phyloP scores from a whole-genome alignment of 2,888 invertebrate species.

The Lithodes maja region DNA sequence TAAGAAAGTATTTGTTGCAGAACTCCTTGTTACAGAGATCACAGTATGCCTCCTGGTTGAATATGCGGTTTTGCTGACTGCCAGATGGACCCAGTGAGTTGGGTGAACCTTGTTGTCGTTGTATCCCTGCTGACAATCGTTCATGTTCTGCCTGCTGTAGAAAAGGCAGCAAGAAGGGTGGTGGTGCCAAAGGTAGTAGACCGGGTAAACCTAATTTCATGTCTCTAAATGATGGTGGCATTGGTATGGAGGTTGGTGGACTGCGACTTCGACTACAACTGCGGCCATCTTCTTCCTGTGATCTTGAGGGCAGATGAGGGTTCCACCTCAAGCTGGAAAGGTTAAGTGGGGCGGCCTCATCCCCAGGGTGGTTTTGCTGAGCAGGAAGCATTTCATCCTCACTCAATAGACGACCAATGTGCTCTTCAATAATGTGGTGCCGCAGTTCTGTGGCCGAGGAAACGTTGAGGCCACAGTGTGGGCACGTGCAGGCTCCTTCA shows the following conservation, averaged over 20 bases:
- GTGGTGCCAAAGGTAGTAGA: slow-evolving; percentile 64
- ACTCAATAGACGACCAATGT: slow-evolving; percentile 63
- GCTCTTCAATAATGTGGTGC: slow-evolving; percentile 66
- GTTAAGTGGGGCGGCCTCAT: slow-evolving; percentile 61
- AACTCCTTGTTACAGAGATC: slow-evolving; percentile 85
- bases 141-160: slow-evolving; percentile 59
- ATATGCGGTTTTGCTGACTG: slow-evolving; percentile 62
- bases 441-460: slow-evolving; percentile 51
- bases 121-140: slow-evolving; percentile 25
- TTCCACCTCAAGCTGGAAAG: slow-evolving; percentile 68
- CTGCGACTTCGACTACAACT: slow-evolving; percentile 33
- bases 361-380: slow-evolving; percentile 41
- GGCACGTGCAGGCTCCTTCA: slow-evolving; percentile 51
- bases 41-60: slow-evolving; percentile 77
- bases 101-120: slow-evolving; percentile 27
- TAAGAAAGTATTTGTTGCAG: slow-evolving; percentile 83
- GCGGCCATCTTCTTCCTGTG: slow-evolving; percentile 13
- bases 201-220: slow-evolving; percentile 61
- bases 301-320: slow-evolving; percentile 32
- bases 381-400: slow-evolving; percentile 52
- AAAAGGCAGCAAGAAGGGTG: slow-evolving; percentile 69
- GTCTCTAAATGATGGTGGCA: slow-evolving; percentile 68
- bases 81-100: slow-evolving; percentile 37
- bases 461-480: slow-evolving; percentile 58
- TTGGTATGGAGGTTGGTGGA: slow-evolving; percentile 63